Evolutionary conservation across 2,888 invertebrate species (phyloP), one percentile per base, ranked within the genome.

Genomic region (Heliconius hortense): DNA sequence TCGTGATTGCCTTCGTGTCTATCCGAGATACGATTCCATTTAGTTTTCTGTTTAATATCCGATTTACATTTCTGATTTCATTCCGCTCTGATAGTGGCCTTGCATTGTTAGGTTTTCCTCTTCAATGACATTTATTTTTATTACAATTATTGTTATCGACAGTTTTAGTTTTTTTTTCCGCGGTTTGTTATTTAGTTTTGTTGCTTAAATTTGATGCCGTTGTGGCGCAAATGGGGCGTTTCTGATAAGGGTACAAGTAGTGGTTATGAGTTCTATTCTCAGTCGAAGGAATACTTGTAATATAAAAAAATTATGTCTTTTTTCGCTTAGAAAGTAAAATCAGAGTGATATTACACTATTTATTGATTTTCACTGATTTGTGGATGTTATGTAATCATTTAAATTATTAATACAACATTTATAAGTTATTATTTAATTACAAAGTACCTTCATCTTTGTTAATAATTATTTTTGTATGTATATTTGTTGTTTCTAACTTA

Each of bases 1-100:
- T 78, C 78, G 71, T 77, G 82, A 81, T 81, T 81, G 79, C 79
- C 79, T 76, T 70, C 79, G 71, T 76, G 78, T 80, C 79, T 77
- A 77, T 80, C 76, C 77, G 70, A 48, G 48, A 79, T 79, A 60
- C 73, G 76, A 77, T 78, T 77, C 79, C 75, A 76, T 77, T 76
- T 75, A 77, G 74, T 80, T 79, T 80, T 80, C 77, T 77, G 77
- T 77, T 78, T 78, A 76, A 80, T 80, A 77, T 71, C 66, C 77
- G 77, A 78, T 80, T 80, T 75, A 78, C 73, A 79, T 80, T 76
- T 76, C 69, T 75, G 77, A 79, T 78, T 78, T 78, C 79, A 75
- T 78, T 77, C 76, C 70, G 63, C 63, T 70, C 35, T 68, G 72
- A 48, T 72, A 72, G 75, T 75, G 76, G 72, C 75, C 77, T 77